These are phyloP conservation scores for Paguma larvata DNA, from an alignment of 2,797 vertebrate species.

Conservation along the genomic window DNA sequence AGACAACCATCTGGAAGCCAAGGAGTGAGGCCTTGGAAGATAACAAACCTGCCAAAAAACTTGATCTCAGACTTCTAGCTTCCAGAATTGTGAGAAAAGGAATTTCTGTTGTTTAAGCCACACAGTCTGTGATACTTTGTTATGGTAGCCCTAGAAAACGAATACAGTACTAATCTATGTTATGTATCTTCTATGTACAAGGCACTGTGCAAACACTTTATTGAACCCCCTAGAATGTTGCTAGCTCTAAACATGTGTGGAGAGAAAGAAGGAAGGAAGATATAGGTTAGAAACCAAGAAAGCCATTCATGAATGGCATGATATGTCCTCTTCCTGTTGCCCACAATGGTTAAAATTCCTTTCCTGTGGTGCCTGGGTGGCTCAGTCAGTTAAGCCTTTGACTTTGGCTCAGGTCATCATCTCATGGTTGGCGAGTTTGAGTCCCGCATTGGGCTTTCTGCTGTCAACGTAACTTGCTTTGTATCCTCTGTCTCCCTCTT, in stretches of 20 bases:
- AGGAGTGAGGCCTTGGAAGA: not conserved
- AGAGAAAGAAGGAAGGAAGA: not conserved
- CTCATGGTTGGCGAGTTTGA: no score
- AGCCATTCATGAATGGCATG: not conserved
- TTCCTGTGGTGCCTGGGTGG: not conserved
- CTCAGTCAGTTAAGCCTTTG: no score
- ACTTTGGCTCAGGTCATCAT: no score
- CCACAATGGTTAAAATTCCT: not conserved
- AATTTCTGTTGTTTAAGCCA: conserved; percentile 14
- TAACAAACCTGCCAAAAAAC: not conserved
- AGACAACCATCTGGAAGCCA: not conserved
- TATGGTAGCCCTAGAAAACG: not conserved
- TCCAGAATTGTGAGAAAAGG: not conserved
- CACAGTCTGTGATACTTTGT: not conserved
- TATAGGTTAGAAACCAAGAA: not conserved
- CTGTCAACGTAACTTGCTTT: no score
- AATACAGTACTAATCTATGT: not conserved
- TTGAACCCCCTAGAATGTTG: not conserved
- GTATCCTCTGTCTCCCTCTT: no score
- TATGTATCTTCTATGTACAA: not conserved
- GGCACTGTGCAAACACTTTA: not conserved
- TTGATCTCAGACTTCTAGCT: not conserved
- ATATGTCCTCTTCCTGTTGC: not conserved
- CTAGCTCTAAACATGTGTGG: not conserved
- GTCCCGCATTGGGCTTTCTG: no score